Base-by-base conservation (phyloP, 2,113 vertebrate genomes). In the Piaya cayana region DNA sequence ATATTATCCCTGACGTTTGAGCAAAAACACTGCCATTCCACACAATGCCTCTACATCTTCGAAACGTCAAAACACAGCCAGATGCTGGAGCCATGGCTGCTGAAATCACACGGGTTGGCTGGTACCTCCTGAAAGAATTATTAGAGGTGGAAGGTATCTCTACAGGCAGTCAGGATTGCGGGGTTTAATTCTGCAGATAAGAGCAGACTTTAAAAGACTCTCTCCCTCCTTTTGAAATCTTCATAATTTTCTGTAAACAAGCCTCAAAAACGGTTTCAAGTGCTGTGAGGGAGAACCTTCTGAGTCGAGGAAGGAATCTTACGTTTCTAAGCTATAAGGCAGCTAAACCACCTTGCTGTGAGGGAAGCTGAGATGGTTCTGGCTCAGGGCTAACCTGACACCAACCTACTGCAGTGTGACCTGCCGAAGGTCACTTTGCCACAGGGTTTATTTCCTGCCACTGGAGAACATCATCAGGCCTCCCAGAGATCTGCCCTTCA, bases 41-140 rank as follows among this genome's bases (percentile, higher is more conserved):
- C 95, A 96, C 95, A 96, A 96, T 97, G 94, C 96, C 95, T 95
- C 96, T 95, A 96, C 96, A 97, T 97, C 97, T 98, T 92, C 47
- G 64, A 97, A 97, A 97, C 92, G 92, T 98, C 97, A 96, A 96
- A 97, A 97, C 96, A 95, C 94, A 97, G 97, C 97, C 97, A 96
- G 97, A 96, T 97, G 97, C 97, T 95, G 87, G 93, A 96, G 94
- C 95, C 96, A 94, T 93, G 94, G 92, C 92, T 95, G 93, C 92
- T 96, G 94, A 84, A 89, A 90, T 95, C 95, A 95, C 90, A 96
- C 92, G 91, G 94, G 87, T 95, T 96, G 93, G 92, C 69, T 95
- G 96, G 95, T 95, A 59, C 85, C n/a, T 88, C 92, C 97, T 91
- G 82, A 52, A 74, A 88, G 83, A 96, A 90, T 93, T 93, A 93